These are phyloP conservation scores for Ifrita kowaldi DNA, from an alignment of 2,113 vertebrate species.

Conservation along the genomic window DNA sequence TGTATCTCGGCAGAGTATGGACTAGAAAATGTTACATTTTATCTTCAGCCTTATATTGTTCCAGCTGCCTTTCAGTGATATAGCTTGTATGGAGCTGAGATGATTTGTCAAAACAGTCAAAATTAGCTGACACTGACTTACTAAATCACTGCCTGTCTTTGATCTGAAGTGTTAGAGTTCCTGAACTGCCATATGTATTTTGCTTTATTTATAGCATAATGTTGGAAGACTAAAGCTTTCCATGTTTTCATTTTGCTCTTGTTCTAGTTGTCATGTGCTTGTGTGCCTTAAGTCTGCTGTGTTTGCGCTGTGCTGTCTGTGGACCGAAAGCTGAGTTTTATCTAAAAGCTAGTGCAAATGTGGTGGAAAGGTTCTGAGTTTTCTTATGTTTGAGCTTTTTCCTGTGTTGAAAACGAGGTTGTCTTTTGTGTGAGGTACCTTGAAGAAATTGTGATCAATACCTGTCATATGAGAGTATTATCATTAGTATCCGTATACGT, in stretches of 20 bases:
- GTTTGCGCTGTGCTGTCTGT: neutral
- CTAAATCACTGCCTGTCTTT: neutral
- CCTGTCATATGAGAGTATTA: neutral
- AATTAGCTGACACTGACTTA: neutral
- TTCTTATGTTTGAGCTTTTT: neutral
- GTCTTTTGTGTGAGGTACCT: neutral
- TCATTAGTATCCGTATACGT: neutral
- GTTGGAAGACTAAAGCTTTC: neutral
- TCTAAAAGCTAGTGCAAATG: neutral
- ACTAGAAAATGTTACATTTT: neutral
- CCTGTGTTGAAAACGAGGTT: neutral
- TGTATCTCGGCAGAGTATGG: neutral
- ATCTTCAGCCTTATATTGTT: neutral
- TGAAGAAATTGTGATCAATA: neutral
- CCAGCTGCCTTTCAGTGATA: neutral
- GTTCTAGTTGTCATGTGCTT: neutral
- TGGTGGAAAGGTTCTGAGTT: neutral
- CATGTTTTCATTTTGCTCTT: neutral
- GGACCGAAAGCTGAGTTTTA: neutral
- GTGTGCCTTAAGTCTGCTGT: neutral
- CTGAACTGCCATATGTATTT: neutral
- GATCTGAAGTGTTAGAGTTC: neutral
- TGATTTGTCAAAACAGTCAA: neutral
- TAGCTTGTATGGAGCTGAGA: neutral
- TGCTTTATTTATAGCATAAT: neutral